phyloP scores from a whole-genome alignment of 2,113 vertebrate species.

The Acanthochromis polyacanthus region DNA sequence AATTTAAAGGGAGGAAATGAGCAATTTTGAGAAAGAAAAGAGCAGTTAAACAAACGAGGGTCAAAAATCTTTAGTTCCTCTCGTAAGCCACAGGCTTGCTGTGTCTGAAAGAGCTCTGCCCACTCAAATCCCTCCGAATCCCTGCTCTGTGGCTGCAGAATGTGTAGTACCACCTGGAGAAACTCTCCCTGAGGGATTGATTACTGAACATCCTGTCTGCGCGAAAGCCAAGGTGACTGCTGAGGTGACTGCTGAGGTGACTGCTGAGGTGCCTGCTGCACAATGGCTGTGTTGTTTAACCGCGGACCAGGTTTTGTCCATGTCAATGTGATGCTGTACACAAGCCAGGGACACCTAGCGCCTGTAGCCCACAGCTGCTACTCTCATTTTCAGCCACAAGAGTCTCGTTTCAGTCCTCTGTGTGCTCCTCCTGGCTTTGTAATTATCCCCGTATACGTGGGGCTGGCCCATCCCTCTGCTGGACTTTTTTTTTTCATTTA shows the following conservation, averaged over 20 bases:
- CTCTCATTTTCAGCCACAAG: conserved; percentile 66
- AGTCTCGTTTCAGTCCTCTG: conserved; percentile 42
- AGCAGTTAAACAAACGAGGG: conserved; percentile 49
- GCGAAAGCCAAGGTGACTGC: conserved; percentile 64
- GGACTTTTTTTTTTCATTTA: neutral
- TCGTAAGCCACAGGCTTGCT: conserved; percentile 69
- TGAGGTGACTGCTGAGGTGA: conserved; percentile 61
- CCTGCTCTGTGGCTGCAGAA: conserved; percentile 67
- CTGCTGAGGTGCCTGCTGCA: conserved; percentile 67
- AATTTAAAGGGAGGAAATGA: conserved; percentile 12
- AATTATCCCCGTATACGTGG: conserved; percentile 53
- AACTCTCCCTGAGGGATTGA: conserved; percentile 76
- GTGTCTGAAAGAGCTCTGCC: conserved; percentile 75
- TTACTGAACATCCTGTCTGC: conserved; percentile 78
- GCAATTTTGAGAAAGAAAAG: conserved; percentile 5
- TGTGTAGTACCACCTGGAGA: conserved; percentile 79
- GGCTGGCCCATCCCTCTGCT: conserved; percentile 10
- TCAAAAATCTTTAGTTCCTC: conserved; percentile 57
- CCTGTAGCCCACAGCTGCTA: conserved; percentile 74
- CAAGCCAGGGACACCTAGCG: conserved; percentile 70
- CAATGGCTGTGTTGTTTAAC: conserved; percentile 78
- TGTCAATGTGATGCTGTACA: conserved; percentile 57
- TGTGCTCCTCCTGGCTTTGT: conserved; percentile 73
- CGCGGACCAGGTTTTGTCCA: conserved; percentile 62
- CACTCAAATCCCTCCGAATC: conserved; percentile 71